Evolutionary conservation across 2,797 vertebrate genomes (phyloP).

Genomic region (Phyllotis vaccarum): DNA sequence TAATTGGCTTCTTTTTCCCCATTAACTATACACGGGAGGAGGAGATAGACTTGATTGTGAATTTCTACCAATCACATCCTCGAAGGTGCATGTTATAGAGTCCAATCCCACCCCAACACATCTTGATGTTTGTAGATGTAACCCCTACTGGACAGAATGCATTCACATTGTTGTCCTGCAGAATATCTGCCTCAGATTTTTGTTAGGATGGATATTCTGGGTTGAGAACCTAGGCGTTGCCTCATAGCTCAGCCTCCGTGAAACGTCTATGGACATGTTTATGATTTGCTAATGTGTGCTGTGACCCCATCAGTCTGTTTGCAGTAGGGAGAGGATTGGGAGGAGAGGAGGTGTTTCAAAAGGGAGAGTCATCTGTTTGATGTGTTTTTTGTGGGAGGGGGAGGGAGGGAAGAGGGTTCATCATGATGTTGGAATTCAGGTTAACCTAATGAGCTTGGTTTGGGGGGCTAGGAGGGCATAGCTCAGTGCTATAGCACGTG

Average conservation of each 20-base stretch:
- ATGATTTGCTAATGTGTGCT: constrained; percentile 83
- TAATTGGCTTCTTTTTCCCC: not conserved
- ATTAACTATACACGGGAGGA: not conserved
- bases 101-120: not conserved
- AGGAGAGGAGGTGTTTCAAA: constrained; percentile 47
- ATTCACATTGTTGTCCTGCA: constrained; percentile 47
- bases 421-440: constrained; percentile 54
- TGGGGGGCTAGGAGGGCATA: not conserved
- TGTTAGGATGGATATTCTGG: constrained; percentile 31
- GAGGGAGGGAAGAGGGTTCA: not conserved
- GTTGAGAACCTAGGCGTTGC: constrained; percentile 72
- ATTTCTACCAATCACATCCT: not conserved
- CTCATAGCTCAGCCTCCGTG: constrained; percentile 76
- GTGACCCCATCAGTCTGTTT: constrained; percentile 82
- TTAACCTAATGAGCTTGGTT: constrained; percentile 47
- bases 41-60: not conserved
- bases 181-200: constrained; percentile 54
- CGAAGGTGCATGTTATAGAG: not conserved
- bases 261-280: constrained; percentile 75
- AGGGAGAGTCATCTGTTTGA: constrained; percentile 67
- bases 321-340: constrained; percentile 55
- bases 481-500: not conserved
- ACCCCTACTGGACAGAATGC: constrained; percentile 21
- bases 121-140: not conserved
- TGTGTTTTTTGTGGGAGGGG: constrained; percentile 19